phyloP scores from a whole-genome alignment of 2,888 invertebrate species.

The Coleophora flavipennella region DNA sequence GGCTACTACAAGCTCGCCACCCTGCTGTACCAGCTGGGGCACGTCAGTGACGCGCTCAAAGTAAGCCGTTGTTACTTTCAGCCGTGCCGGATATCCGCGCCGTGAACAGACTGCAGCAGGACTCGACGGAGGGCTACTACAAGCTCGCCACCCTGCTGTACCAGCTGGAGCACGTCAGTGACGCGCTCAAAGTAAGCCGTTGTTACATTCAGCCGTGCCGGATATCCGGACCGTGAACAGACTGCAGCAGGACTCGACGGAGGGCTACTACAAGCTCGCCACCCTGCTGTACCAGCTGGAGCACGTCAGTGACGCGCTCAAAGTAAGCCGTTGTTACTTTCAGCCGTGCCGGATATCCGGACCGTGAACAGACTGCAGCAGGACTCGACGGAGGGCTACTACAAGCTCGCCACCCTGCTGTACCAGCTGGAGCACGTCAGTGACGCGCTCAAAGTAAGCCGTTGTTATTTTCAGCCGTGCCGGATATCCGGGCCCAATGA shows the following conservation, averaged over 20 bases:
- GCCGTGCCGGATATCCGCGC: constrained; percentile 77
- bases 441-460: constrained; percentile 84
- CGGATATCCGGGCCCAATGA: too few species aligned
- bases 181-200: constrained; percentile 84
- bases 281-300: constrained; percentile 90
- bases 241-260: constrained; percentile 92
- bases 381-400: constrained; percentile 92
- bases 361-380: constrained; percentile 91
- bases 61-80: constrained; percentile 46
- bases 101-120: constrained; percentile 90
- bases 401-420: constrained; percentile 85
- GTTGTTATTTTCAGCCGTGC: too few species aligned
- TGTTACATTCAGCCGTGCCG: too few species aligned
- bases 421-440: constrained; percentile 94
- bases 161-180: constrained; percentile 91
- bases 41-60: constrained; percentile 91
- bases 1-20: constrained; percentile 88
- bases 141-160: constrained; percentile 91
- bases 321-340: constrained; percentile 72
- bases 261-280: constrained; percentile 87
- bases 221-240: constrained; percentile 91
- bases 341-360: constrained; percentile 72
- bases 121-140: constrained; percentile 90
- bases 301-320: constrained; percentile 91
- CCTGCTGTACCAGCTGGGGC: constrained; percentile 91